phyloP scores from a whole-genome alignment of 2,113 vertebrate genomes.

The Falcunculus frontatus region DNA sequence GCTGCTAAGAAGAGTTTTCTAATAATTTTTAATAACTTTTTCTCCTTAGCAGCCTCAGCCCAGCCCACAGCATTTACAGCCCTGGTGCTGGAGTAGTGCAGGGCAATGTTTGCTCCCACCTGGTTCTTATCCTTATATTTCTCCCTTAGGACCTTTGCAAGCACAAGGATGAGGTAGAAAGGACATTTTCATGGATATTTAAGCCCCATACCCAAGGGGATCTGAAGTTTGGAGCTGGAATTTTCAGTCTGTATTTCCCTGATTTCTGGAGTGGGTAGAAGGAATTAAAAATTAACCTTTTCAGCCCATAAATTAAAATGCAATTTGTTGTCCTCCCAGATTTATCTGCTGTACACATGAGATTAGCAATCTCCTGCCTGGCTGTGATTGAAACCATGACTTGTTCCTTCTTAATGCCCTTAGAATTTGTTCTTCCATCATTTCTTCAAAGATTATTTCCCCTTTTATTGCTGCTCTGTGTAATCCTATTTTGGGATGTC shows the following conservation, averaged over 20 bases:
- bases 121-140: not conserved
- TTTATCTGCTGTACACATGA: not conserved
- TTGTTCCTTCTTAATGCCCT: not conserved
- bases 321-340: not conserved
- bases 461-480: not conserved
- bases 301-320: not conserved
- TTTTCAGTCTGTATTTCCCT: not conserved
- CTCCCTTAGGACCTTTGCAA: not conserved
- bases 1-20: not conserved
- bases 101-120: not conserved
- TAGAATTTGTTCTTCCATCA: not conserved
- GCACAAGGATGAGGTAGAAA: not conserved
- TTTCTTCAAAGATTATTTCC: not conserved
- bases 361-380: not conserved
- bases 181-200: not conserved
- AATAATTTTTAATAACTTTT: not conserved
- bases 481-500: not conserved
- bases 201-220: not conserved
- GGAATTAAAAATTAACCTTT: not conserved
- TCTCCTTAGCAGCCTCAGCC: not conserved
- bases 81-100: not conserved
- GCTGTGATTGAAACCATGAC: not conserved
- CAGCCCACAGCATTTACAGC: not conserved
- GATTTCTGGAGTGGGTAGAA: not conserved
- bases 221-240: not conserved